phyloP scores from a whole-genome alignment of 2,797 vertebrate species.

The Phoebastria nigripes region DNA sequence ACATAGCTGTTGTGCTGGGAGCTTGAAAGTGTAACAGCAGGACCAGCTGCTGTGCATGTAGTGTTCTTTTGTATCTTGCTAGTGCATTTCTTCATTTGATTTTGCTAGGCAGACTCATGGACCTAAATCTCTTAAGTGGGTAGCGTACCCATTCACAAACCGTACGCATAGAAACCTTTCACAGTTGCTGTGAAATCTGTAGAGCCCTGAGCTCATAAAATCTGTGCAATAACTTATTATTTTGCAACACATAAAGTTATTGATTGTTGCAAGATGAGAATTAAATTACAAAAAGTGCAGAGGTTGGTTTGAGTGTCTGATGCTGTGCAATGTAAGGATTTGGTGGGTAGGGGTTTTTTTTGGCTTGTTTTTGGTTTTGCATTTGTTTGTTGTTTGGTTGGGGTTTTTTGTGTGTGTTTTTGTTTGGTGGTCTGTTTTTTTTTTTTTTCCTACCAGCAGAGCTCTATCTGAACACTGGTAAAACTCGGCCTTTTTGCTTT shows the following conservation, averaged over 20 bases:
- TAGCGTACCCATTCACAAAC: accelerated
- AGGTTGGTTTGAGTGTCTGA: not conserved
- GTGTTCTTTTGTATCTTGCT: not conserved
- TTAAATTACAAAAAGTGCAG: not conserved
- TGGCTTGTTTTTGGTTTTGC: not conserved
- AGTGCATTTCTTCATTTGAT: not conserved
- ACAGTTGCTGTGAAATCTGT: not conserved
- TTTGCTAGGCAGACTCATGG: accelerated
- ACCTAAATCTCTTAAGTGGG: not conserved
- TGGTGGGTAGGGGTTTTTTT: not conserved
- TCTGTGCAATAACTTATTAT: not conserved
- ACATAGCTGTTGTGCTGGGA: not conserved
- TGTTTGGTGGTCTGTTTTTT: too few species aligned
- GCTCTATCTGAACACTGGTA: not conserved
- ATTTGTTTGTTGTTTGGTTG: not conserved
- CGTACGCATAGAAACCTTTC: not conserved
- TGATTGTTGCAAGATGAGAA: not conserved
- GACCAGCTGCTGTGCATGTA: not conserved
- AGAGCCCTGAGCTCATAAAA: not conserved
- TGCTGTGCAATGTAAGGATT: accelerated
- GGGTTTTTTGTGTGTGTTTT: not conserved
- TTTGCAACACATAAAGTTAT: not conserved
- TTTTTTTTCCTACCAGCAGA: not conserved
- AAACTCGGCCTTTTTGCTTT: not conserved
- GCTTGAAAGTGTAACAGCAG: not conserved